Base-by-base conservation (phyloP, 2,113 vertebrate genomes). In the Diglossa brunneiventris region DNA sequence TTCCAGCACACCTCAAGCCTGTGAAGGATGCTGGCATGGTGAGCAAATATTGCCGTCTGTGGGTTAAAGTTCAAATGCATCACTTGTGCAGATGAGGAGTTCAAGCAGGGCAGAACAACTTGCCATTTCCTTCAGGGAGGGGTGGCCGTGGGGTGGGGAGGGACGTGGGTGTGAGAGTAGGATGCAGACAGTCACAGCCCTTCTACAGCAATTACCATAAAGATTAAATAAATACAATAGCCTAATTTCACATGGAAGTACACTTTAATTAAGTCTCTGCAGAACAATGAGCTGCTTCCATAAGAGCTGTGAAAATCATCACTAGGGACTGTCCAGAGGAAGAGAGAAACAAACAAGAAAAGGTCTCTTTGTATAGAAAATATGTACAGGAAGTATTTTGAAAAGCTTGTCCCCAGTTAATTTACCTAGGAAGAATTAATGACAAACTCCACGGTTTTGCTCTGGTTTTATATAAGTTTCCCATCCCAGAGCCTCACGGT, bases 11-110 rank as follows among this genome's bases (percentile, higher is more conserved):
- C 62, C 55, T 84, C 47, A 41, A 9, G 3, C 37, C 73, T 6
- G 3, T 28, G 56, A 82, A 75, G n/a, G 15, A 75, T 0, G n/a
- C 86, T 96, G 93, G 92, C 90, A 87, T 83, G 67, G 89, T 10
- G 26, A 96, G 56, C 63, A 93, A 96, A 96, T 95, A 92, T 96
- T 96, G 83, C 80, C 93, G 87, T 86, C 76, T 53, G 12, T 5
- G 47, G 96, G 94, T 97, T 93, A 97, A 96, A 95, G 96, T 96
- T 95, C 92, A 97, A 96, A 96, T 7, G 37, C 94, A 97, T 89
- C 79, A 44, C 68, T 77, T 83, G 89, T 83, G 26, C 88, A 85
- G 80, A 92, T 78, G 79, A 94, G 78, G 53, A 86, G 67, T 58
- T 81, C 75, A 66, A 41, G 31, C 74, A 62, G 89, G 55, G 52